phyloP scores from a whole-genome alignment of 2,797 vertebrate species.

The Uromys caudimaculatus region DNA sequence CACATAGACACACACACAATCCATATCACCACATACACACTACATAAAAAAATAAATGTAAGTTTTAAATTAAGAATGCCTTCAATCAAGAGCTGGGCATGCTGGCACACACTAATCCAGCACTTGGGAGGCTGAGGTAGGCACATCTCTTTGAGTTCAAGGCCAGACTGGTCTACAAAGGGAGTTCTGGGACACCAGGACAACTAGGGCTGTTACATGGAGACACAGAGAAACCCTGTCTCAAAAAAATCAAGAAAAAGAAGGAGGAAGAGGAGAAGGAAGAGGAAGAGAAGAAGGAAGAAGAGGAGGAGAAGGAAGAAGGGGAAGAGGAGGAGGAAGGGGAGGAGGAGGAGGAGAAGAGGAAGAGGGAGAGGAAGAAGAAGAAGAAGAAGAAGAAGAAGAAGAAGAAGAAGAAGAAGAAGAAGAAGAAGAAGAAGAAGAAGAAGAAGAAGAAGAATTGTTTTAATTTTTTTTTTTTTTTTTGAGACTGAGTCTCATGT shows the following conservation, averaged over 20 bases:
- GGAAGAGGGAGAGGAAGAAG: too few species aligned
- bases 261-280: not conserved
- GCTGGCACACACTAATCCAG: not conserved
- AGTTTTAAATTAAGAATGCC: not conserved
- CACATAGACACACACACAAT: not conserved
- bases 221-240: not conserved
- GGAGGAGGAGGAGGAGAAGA: too few species aligned
- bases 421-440: not conserved
- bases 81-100: not conserved
- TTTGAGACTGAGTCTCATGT: not conserved
- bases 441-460: not conserved
- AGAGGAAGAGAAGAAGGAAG: too few species aligned
- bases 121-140: not conserved
- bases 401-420: accelerated
- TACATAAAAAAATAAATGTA: not conserved
- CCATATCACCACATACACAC: not conserved
- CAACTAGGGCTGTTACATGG: not conserved
- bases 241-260: not conserved
- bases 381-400: not conserved
- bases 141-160: not conserved
- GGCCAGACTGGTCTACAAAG: not conserved
- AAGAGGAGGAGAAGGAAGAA: too few species aligned
- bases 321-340: accelerated
- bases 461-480: not conserved
- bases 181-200: not conserved